Base-by-base conservation (phyloP, 2,888 invertebrate species). In the Polyploca ridens region DNA sequence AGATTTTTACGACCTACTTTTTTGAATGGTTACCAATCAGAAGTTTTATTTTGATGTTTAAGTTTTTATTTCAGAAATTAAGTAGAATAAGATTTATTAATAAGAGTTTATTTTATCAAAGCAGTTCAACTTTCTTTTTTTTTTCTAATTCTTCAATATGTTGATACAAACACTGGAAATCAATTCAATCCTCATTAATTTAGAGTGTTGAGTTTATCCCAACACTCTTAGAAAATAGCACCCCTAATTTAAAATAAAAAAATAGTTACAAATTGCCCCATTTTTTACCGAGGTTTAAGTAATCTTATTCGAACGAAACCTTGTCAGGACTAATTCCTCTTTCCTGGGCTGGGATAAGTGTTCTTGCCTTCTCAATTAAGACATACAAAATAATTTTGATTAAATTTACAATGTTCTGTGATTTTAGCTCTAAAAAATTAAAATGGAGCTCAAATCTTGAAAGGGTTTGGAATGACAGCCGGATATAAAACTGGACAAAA, bases 321-420 rank as follows among this genome's bases (percentile, higher is more conserved):
- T 75, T 27, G 58, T 59, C 69, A 61, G 75, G 74, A 76, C 76
- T 74, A 74, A 82, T 81, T 78, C 75, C 64, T 60, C 69, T 77
- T 79, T 73, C 73, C 78, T 77, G 74, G 73, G 69, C 74, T 13
- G 68, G 75, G 68, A 76, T 73, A 69, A 68, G 66, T 68, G 66
- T 63, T 59, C 62, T 68, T 33, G 59, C 59, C 33, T 13, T 33
- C 54, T 44, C 10, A 58, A 58, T 63, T 63, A 44, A 63, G 46
- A 38, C 33, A 33, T 58, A 6, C 58, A 16, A 59, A 41, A 3
- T 35, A 16, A n/a, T 14, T 46, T 46, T 46, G 3, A 46, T 46
- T 16, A 16, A 7, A 16, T 7, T 16, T 49, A 5, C 16, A 49
- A 49, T 6, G 2, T 49, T 6, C 7, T 49, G 16, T 49, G 49